These are phyloP conservation scores for Apodemia zela DNA, from an alignment of 2,888 invertebrate species.

Conservation along the genomic window DNA sequence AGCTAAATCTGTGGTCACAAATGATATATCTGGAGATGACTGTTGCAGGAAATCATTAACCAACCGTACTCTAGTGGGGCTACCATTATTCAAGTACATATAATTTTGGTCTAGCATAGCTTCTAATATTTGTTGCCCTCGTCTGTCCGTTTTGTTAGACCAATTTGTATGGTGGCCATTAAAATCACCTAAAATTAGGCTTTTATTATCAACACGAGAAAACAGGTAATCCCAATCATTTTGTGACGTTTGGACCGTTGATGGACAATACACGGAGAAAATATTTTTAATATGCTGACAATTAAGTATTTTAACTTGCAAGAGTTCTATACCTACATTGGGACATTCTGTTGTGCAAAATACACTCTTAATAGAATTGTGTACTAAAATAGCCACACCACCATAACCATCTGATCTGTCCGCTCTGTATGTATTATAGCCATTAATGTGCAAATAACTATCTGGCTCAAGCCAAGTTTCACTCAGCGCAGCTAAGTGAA, in stretches of 20 bases:
- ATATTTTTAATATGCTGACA: neutral
- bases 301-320: neutral
- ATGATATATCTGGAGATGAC: constrained; percentile 26
- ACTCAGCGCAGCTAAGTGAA: constrained; percentile 16
- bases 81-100: constrained; percentile 12
- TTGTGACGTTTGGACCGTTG: neutral
- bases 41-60: constrained; percentile 21
- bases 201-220: neutral
- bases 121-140: too few species aligned
- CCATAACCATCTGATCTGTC: neutral
- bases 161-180: too few species aligned
- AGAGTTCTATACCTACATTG: neutral
- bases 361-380: neutral
- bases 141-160: too few species aligned
- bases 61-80: constrained; percentile 21
- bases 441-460: neutral
- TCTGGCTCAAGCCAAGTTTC: constrained; percentile 9
- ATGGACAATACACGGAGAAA: neutral
- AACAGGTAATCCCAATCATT: neutral
- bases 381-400: neutral
- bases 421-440: neutral
- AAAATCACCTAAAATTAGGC: neutral
- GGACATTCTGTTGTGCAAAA: neutral
- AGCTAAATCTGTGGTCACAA: constrained; percentile 17
- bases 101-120: too few species aligned